Evolutionary conservation across 2,797 vertebrate species (phyloP), one percentile per base, ranked within the genome.

Genomic region (Acanthornis magna): DNA sequence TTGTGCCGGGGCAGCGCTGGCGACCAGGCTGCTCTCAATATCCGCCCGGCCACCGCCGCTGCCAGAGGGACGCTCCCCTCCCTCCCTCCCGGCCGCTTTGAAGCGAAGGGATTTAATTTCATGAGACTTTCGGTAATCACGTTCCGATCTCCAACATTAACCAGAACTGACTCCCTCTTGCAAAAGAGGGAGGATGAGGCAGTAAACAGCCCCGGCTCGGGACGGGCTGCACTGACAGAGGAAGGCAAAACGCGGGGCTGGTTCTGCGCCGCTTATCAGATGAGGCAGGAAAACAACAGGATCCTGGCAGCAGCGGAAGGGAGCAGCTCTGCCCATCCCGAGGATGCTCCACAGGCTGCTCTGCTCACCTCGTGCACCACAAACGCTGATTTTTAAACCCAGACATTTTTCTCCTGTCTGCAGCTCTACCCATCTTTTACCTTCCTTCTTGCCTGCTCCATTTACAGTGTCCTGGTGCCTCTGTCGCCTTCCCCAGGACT

Each of bases 141-240:
- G 91, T 96, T 97, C 97, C 96, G 80, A 92, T 97, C 97, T 98
- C 97, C 98, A 98, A 98, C 98, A 98, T 98, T 98, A 98, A 98
- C 97, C 98, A 98, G 98, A 97, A 96, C 96, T 77, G 96, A 97
- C 97, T 97, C 96, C 96, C 96, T 96, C 66, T 94, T 87, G 95
- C 93, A 93, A 19, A 42, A 91, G 83, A 91, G 85, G 95, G 95
- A 36, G 82, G 95, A 96, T 47, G 50, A 91, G 53, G 21, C 82
- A 42, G 95, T 47, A 73, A 97, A 90, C 95, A 93, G 94, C 91
- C 86, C 71, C 19, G 50, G 65, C 86, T 89, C 16, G 11, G 93
- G 76, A 81, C 51, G 91, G 95, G 93, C 91, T 77, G 95, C 93
- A 51, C 61, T 3, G 34, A 16, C 82, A 63, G 94, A 78, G 93